Percentiles rank a stretch among this genome's conserved stretches.
Conservation (phyloP, 2,113 vertebrate genomes). For the Oryzias woworae region DNA sequence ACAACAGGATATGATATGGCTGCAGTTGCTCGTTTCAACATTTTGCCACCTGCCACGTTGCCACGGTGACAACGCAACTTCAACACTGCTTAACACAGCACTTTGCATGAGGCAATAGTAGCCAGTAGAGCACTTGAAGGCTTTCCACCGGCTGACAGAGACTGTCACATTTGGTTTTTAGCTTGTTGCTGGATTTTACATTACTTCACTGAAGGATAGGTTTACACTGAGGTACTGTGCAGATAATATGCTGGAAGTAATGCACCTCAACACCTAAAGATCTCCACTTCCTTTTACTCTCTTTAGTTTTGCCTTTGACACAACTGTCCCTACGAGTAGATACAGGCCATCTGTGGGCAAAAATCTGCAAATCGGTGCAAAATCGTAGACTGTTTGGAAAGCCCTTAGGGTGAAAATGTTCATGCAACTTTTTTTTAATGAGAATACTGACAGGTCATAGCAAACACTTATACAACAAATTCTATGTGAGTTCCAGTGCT, state of each 20-base stretch:
- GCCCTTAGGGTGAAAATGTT: too few species aligned
- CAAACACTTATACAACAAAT: too few species aligned
- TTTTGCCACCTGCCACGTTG: conserved; percentile 29
- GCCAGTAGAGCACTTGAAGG: not conserved
- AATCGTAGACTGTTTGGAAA: too few species aligned
- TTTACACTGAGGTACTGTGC: conserved; percentile 31
- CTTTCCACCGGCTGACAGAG: conserved; percentile 14
- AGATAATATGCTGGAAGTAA: conserved; percentile 30
- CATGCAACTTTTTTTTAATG: too few species aligned
- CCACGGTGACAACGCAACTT: conserved; percentile 23
- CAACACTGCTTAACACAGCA: conserved; percentile 5
- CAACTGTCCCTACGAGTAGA: too few species aligned
- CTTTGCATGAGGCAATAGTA: conserved; percentile 42
- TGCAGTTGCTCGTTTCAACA: conserved; percentile 21
- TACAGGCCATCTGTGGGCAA: too few species aligned
- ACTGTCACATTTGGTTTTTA: conserved; percentile 32
- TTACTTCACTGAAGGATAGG: not conserved
- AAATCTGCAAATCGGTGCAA: too few species aligned
- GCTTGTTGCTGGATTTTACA: conserved; percentile 27
- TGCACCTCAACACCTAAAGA: conserved; percentile 31
- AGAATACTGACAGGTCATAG: too few species aligned
- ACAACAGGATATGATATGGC: conserved; percentile 63
- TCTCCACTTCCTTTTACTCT: conserved; percentile 16
- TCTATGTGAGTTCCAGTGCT: too few species aligned
- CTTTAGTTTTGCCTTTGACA: conserved; percentile 8